Base-by-base conservation (phyloP, 2,113 vertebrate genomes). In the Trematocara stigmaticum region DNA sequence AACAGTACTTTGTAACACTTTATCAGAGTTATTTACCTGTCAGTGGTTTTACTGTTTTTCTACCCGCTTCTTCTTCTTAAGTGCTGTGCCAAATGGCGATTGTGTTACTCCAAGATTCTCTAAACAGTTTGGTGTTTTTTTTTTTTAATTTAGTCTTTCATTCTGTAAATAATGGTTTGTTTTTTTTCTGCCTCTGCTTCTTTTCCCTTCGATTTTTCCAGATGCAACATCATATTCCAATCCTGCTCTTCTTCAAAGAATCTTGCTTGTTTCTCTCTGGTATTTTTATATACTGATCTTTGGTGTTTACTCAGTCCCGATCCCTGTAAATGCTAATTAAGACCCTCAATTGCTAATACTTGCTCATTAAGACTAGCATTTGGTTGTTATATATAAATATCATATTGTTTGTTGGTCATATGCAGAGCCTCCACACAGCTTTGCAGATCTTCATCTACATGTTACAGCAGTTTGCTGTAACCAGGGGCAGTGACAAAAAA, bases 331-430 rank as follows among this genome's bases (percentile, higher is more conserved):
- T 31, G 15, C 9, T 49, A 18, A 76, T 0, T 31, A 12, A 31
- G 15, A 31, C 2, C 1, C 0, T 2, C 4, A 31, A 13, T 16
- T 74, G 40, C 66, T 74, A 29, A 64, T 35, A n/a, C 59, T 64
- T 64, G 59, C 16, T n/a, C 6, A 38, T 38, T 64, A 64, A 64
- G 34, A 38, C 34, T 64, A 38, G 34, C 6, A 64, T 66, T 38
- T 38, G 18, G 18, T 66, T 38, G 9, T 2, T 49, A 11, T 49
- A 15, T 47, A 29, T 18, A 74, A 74, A 47, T 29, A 29, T 47
- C 26, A 74, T 47, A 18, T 18, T 49, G 64, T 23, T 23, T 69
- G 23, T 18, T 47, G 40, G 13, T 47, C 40, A 26, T 74, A 16
- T 45, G 40, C 40, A 71, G 7, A 26, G 1, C 8, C 20, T 74